A percentile compares a stretch with the other conserved stretches of the same genome.
Evolutionary conservation across 2,888 invertebrate species (phyloP).

Genomic region (Caenorhabditis wallacei): DNA sequence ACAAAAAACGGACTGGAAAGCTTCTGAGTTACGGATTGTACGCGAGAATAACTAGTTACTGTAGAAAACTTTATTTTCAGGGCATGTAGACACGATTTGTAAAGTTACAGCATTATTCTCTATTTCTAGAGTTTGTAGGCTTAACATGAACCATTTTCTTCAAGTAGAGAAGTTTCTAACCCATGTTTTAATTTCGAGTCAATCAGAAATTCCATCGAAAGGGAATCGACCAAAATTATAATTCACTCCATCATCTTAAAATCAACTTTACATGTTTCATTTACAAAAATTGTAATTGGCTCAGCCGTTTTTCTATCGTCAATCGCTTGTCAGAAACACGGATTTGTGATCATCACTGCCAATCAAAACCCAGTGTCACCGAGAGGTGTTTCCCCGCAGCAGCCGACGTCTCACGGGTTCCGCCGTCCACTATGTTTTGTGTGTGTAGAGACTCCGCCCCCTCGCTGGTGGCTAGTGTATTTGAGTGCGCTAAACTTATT

Average conservation of each 20-base stretch:
- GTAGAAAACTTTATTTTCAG: not conserved
- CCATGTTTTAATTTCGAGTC: no score
- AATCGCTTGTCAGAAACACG: slow-evolving; percentile 68
- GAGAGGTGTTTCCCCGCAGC: slow-evolving; percentile 16
- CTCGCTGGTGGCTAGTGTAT: not conserved
- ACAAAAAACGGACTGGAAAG: slow-evolving; percentile 20
- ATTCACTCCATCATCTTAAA: no score
- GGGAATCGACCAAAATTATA: no score
- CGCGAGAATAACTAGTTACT: not conserved
- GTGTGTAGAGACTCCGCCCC: slow-evolving; percentile 48
- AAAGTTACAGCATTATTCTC: no score
- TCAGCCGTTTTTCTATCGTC: slow-evolving; percentile 61
- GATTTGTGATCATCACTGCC: slow-evolving; percentile 65
- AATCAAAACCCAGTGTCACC: not conserved
- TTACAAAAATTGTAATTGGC: slow-evolving; percentile 49
- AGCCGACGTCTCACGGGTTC: slow-evolving; percentile 55
- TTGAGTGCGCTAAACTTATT: not conserved
- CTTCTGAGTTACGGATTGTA: slow-evolving; percentile 22
- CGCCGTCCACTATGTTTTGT: slow-evolving; percentile 33
- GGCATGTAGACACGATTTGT: no score
- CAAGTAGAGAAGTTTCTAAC: no score
- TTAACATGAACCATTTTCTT: no score
- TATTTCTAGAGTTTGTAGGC: no score
- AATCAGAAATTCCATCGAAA: no score
- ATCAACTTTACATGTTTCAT: no score